These are phyloP conservation scores for Megastigmus dorsalis DNA, from an alignment of 2,888 invertebrate genomes.

Conservation along the genomic window DNA sequence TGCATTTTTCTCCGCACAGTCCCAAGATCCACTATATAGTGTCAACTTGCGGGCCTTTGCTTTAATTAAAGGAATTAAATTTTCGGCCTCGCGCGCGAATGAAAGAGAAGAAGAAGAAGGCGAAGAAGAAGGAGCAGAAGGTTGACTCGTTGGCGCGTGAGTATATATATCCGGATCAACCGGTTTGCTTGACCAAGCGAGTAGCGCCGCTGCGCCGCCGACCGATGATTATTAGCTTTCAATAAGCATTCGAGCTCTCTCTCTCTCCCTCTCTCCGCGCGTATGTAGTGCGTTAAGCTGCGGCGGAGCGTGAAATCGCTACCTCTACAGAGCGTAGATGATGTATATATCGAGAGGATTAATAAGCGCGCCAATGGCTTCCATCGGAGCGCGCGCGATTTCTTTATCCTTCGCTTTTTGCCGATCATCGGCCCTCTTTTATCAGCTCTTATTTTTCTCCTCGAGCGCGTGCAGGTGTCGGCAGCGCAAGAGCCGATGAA, in stretches of 20 bases:
- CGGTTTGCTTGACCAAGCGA: constrained; percentile 38
- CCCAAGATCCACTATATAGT: neutral
- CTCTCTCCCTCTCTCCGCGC: too few relatives aligned
- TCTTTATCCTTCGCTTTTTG: neutral
- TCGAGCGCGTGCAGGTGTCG: too few relatives aligned
- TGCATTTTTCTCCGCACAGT: constrained; percentile 23
- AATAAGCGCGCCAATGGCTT: constrained; percentile 16
- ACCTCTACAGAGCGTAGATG: neutral
- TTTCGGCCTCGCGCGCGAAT: too few relatives aligned
- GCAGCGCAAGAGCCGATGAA: too few relatives aligned
- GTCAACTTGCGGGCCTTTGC: constrained; percentile 4
- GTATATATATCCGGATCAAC: constrained; percentile 22
- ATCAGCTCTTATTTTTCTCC: too few relatives aligned
- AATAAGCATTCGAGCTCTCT: constrained; percentile 44
- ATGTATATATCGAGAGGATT: constrained; percentile 12
- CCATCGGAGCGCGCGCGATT: neutral
- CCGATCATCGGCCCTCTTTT: neutral
- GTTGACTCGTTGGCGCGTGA: neutral
- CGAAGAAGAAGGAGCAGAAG: neutral
- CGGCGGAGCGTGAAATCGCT: constrained; percentile 32
- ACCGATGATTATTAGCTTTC: constrained; percentile 54
- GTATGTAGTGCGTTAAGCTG: too few relatives aligned
- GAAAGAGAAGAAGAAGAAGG: neutral
- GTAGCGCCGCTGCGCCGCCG: too few relatives aligned
- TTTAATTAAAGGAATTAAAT: constrained; percentile 43